These are phyloP conservation scores for Melanotus villosus DNA, from an alignment of 2,888 invertebrate genomes.

Conservation along the genomic window DNA sequence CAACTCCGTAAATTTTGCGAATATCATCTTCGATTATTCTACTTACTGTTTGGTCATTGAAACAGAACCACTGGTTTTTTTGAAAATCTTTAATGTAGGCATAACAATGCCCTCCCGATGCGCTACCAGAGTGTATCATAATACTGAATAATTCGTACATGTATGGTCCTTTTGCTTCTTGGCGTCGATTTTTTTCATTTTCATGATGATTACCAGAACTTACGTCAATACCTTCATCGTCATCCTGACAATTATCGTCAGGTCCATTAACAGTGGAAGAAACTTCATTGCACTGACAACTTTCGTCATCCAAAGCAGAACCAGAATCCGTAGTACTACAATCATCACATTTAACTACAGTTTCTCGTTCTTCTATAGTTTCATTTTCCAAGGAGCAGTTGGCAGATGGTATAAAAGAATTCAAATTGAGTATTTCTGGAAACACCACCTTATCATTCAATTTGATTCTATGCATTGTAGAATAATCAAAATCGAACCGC, in stretches of 20 bases:
- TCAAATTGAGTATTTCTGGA: constrained; percentile 84
- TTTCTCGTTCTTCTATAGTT: constrained; percentile 67
- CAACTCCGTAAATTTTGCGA: constrained; percentile 85
- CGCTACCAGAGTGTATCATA: constrained; percentile 93
- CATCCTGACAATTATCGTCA: constrained; percentile 70
- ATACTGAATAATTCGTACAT: constrained; percentile 91
- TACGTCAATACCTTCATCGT: constrained; percentile 78
- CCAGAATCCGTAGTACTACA: constrained; percentile 79
- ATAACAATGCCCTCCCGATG: constrained; percentile 92
- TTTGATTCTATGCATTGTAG: constrained; percentile 87
- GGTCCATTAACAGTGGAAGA: constrained; percentile 65
- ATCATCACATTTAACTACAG: constrained; percentile 74
- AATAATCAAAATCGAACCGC: constrained; percentile 91
- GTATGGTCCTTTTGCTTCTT: constrained; percentile 76
- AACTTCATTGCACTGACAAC: constrained; percentile 68
- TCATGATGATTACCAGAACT: constrained; percentile 71
- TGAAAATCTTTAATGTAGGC: constrained; percentile 89
- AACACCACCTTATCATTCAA: constrained; percentile 89
- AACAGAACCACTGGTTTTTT: constrained; percentile 86
- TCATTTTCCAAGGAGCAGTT: constrained; percentile 62
- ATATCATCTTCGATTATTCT: constrained; percentile 84
- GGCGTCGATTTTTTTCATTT: constrained; percentile 69
- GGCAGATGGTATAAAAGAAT: constrained; percentile 74
- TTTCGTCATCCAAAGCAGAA: constrained; percentile 78
- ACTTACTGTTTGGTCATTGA: constrained; percentile 88